Evolutionary conservation across 2,888 invertebrate genomes (phyloP).

Genomic region (Aporophyla lueneburgensis): DNA sequence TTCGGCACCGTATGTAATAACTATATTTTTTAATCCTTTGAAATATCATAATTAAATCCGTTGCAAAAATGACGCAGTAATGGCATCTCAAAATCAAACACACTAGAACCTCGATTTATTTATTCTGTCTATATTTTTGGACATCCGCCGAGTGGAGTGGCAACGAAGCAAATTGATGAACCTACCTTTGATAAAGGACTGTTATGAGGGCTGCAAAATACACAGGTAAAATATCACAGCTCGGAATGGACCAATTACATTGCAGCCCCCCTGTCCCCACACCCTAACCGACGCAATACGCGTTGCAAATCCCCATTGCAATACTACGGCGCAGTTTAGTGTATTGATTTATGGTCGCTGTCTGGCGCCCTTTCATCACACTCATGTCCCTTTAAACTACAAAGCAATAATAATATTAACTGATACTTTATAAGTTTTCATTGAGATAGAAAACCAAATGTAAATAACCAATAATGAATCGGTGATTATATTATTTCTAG

Average conservation of each 20-base stretch:
- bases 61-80: neutral
- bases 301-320: neutral
- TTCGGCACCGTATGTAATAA: no score
- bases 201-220: no score
- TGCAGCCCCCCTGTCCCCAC: neutral
- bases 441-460: neutral
- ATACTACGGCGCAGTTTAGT: neutral
- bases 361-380: no score
- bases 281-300: neutral
- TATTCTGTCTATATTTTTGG: neutral
- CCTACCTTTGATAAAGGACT: neutral
- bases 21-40: no score
- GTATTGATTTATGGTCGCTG: constrained; percentile 1
- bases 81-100: neutral
- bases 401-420: neutral
- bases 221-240: neutral
- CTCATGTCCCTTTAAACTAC: neutral
- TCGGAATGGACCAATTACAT: neutral
- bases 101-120: neutral
- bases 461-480: no score
- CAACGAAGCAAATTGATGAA: neutral
- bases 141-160: neutral
- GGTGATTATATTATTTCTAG: neutral
- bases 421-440: neutral
- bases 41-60: neutral